Evolutionary conservation across 2,113 vertebrate species (phyloP), one percentile per base, ranked within the genome.

Genomic region (Felis chaus): DNA sequence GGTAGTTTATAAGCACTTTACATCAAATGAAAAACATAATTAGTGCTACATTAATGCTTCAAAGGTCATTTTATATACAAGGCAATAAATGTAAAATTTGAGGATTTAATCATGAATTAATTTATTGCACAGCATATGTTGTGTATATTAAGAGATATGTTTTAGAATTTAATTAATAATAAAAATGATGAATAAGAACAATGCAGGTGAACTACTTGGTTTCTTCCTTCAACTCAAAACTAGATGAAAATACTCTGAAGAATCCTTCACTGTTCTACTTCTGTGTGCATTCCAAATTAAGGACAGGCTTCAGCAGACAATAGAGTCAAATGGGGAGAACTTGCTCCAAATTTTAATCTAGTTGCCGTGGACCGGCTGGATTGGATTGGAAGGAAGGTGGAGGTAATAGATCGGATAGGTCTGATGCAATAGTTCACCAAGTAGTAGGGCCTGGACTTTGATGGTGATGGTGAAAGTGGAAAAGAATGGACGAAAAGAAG

Each of bases 51-150:
- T 95, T 97, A 81, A 82, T 96, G 69, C 55, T 95, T 97, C 88
- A 97, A 97, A 97, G 95, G 92, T 98, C 95, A 98, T 89, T 96
- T 97, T 96, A 96, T 84, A 97, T 89, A 97, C 94, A 97, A 96
- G 41, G 92, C 84, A 98, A 97, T 95, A 94, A 97, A 97, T 91
- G 81, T 86, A 94, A 98, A 97, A 91, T 82, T 95, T 95, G 92
- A 96, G 45, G 80, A 93, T 88, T 96, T 98, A 96, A 96, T 97
- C 95, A 96, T 69, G 81, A 97, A 96, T 96, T 97, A 94, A 96
- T 95, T 96, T 96, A 91, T 94, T 81, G 85, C 69, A 93, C 31
- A 82, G 63, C 97, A 98, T 98, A 98, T 97, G 95, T 91, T 97
- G 92, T 93, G 33, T 96, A 97, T 96, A 97, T 95, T 94, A 93